Percentiles rank a stretch among this genome's conserved stretches.
Conservation (phyloP, 2,888 invertebrate species). For the Caenorhabditis imperialis region DNA sequence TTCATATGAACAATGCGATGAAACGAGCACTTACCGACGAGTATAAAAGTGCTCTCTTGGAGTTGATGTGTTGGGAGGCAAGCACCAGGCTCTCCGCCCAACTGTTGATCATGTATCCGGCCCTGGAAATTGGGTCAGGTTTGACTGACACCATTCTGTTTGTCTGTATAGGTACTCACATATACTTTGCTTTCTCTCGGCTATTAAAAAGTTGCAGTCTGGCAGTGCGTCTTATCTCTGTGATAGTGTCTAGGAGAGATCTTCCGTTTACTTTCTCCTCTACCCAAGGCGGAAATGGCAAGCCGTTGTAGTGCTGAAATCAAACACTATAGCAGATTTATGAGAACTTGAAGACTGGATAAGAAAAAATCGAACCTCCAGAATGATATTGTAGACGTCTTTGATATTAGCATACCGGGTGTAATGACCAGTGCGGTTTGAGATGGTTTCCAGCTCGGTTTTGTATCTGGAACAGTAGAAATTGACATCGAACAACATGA, state of each 20-base stretch:
- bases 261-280: conserved; percentile 31
- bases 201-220: conserved; percentile 49
- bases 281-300: conserved; percentile 48
- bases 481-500: no score
- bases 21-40: conserved; percentile 34
- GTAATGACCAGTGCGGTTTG: conserved; percentile 30
- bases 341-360: no score
- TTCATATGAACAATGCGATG: not conserved
- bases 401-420: conserved; percentile 46
- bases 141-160: not conserved
- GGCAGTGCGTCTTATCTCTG: conserved; percentile 46
- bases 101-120: conserved; percentile 48
- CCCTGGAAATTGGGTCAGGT: conserved; percentile 22
- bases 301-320: conserved; percentile 51
- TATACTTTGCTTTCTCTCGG: conserved; percentile 50
- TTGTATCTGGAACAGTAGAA: conserved; percentile 23
- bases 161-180: conserved; percentile 17
- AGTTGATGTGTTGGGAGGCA: conserved; percentile 23
- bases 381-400: conserved; percentile 51
- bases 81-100: conserved; percentile 39
- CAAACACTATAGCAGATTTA: not conserved
- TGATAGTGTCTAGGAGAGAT: conserved; percentile 41
- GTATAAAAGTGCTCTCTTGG: conserved; percentile 46
- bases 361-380: conserved; percentile 22
- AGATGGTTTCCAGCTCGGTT: conserved; percentile 34